These are phyloP conservation scores for Muscicapa comitata DNA, from an alignment of 2,797 vertebrate genomes.

Conservation along the genomic window DNA sequence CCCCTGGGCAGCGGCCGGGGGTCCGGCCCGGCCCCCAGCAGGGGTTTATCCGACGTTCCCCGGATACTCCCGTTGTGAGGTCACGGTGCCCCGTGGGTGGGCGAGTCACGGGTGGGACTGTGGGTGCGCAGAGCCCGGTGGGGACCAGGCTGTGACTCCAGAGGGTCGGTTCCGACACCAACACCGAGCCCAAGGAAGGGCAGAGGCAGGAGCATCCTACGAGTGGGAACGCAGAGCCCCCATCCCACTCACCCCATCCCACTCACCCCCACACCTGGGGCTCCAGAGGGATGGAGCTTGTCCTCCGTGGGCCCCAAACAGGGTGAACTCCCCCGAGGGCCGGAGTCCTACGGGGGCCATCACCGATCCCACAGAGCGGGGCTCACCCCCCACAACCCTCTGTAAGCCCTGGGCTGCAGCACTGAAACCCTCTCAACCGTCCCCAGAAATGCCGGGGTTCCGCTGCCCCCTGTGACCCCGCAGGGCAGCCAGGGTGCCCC, in stretches of 20 bases:
- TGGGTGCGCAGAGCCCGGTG: not conserved
- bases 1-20: not conserved
- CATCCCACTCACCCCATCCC: not conserved
- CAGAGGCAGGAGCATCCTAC: not conserved
- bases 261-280: accelerated
- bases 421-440: accelerated
- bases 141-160: not conserved
- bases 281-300: not conserved
- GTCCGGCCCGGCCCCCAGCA: not conserved
- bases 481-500: not conserved
- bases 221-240: not conserved
- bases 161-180: accelerated
- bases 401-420: accelerated
- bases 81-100: not conserved
- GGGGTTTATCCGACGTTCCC: accelerated
- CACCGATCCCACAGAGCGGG: accelerated
- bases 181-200: not conserved
- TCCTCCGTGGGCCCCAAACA: not conserved
- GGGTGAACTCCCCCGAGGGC: not conserved
- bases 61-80: not conserved
- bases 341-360: accelerated
- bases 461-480: not conserved
- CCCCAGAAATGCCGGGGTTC: not conserved
- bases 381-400: not conserved
- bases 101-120: not conserved